Conservation (phyloP, 2,113 vertebrate genomes). For the Hassar affinis region DNA sequence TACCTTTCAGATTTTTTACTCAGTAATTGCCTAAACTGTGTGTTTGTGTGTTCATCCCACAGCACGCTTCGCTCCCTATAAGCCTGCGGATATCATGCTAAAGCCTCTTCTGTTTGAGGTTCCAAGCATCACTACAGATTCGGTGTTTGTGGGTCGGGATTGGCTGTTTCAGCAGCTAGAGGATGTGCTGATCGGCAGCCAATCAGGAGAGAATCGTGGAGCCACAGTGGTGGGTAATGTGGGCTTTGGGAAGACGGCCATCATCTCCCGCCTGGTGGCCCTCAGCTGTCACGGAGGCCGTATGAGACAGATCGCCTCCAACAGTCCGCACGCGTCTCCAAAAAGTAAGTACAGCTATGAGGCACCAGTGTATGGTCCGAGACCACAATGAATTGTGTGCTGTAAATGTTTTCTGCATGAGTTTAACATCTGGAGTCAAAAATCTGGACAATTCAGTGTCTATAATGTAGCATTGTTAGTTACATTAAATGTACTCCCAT, state of each 20-base stretch:
- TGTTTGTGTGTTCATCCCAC: conserved; percentile 36
- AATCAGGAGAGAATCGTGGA: conserved; percentile 77
- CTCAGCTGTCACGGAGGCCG: conserved; percentile 95
- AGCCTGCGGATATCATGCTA: conserved; percentile 94
- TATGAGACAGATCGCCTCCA: conserved; percentile 98
- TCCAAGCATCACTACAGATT: conserved; percentile 96
- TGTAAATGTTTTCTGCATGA: background rate
- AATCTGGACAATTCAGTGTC: background rate
- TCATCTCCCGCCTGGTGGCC: conserved; percentile 92
- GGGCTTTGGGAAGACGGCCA: conserved; percentile 94
- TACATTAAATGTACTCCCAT: background rate
- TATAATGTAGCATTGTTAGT: background rate
- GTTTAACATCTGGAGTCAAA: background rate
- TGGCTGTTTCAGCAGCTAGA: conserved; percentile 92
- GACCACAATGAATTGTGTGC: background rate
- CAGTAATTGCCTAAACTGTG: background rate
- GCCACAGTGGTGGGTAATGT: conserved; percentile 86
- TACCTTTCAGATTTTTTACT: background rate
- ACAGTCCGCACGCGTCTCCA: conserved; percentile 80
- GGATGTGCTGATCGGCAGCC: conserved; percentile 74
- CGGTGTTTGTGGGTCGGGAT: conserved; percentile 92
- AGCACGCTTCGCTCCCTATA: conserved; percentile 92
- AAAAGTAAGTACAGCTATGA: conserved; percentile 75
- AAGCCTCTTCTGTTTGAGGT: conserved; percentile 97
- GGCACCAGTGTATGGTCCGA: background rate